Evolutionary conservation across 1,140 invertebrate genomes (phyloP).

Genomic region (Aethina tumida): DNA sequence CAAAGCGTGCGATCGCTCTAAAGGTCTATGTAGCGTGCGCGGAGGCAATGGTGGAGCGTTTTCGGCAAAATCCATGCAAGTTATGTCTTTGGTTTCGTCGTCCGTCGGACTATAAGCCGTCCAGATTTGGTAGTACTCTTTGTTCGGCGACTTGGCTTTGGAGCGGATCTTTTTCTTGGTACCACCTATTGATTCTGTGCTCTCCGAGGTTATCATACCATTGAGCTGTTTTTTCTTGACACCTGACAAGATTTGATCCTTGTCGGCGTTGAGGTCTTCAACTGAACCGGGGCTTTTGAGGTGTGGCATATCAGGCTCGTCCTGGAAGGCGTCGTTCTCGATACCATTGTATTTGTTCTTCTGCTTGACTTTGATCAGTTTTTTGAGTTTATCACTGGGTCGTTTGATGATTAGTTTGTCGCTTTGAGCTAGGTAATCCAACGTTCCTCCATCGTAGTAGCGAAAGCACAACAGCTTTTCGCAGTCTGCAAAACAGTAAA

Average conservation of each 20-base stretch:
- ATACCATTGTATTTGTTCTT: conserved; percentile 29
- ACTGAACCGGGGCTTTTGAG: conserved; percentile 29
- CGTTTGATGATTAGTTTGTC: conserved; percentile 37
- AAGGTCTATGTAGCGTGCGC: conserved; percentile 44
- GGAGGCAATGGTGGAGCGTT: conserved; percentile 43
- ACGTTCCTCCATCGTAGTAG: conserved; percentile 39
- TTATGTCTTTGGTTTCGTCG: conserved; percentile 39
- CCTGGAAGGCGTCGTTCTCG: conserved; percentile 31
- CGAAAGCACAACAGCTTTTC: conserved; percentile 41
- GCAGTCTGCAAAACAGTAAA: conserved; percentile 28
- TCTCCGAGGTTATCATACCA: neutral
- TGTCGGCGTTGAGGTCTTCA: conserved; percentile 25
- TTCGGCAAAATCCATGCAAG: conserved; percentile 26
- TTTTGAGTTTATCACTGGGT: conserved; percentile 29
- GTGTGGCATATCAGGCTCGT: conserved; percentile 21
- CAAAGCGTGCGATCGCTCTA: conserved; percentile 49
- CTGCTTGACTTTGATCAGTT: conserved; percentile 27
- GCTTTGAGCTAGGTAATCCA: conserved; percentile 40
- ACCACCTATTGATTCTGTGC: conserved; percentile 22
- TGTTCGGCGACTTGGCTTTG: conserved; percentile 40
- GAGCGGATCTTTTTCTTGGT: conserved; percentile 34
- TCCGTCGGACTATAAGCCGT: conserved; percentile 45
- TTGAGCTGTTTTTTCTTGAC: conserved; percentile 30
- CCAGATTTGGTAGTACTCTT: conserved; percentile 52
- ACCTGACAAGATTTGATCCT: conserved; percentile 21